Evolutionary conservation across 2,113 vertebrate species (phyloP).

Genomic region (Sceloporus tristichus): DNA sequence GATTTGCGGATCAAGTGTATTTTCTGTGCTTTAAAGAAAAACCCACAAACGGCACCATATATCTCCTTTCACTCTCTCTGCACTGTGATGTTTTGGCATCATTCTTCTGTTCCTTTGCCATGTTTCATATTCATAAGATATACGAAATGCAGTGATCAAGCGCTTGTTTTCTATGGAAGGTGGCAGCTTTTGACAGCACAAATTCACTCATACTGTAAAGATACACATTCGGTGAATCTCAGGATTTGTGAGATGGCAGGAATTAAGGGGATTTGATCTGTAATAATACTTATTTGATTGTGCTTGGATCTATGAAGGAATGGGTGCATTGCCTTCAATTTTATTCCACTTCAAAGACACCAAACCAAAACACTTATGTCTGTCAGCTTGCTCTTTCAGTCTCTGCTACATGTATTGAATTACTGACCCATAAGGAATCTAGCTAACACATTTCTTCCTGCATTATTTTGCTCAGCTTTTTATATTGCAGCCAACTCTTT

Average conservation of each 20-base stretch:
- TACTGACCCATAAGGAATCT: neutral
- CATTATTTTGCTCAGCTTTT: neutral
- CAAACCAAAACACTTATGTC: slow-evolving; percentile 11
- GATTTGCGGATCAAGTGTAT: slow-evolving; percentile 2
- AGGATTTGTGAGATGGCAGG: neutral
- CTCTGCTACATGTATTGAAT: slow-evolving; percentile 22
- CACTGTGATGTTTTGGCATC: neutral
- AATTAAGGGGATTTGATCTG: neutral
- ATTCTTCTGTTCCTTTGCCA: neutral
- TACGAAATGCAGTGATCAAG: slow-evolving; percentile 8
- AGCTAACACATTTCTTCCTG: neutral
- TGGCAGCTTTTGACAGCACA: slow-evolving; percentile 23
- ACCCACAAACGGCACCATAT: no score
- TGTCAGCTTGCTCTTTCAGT: slow-evolving; percentile 33
- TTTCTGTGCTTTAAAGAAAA: neutral
- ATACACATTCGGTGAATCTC: neutral
- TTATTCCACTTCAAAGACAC: neutral
- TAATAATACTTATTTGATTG: neutral
- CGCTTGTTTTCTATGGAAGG: neutral
- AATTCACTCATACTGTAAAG: neutral
- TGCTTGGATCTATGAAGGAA: slow-evolving; percentile 1
- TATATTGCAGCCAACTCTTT: neutral
- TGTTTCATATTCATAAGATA: slow-evolving; percentile 17
- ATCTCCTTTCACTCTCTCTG: neutral
- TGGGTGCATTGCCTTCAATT: slow-evolving; percentile 8